Percentiles rank a stretch among this genome's conserved stretches.
Evolutionary conservation across 2,797 vertebrate genomes (phyloP).

Genomic region (Zenarchopterus dispar): DNA sequence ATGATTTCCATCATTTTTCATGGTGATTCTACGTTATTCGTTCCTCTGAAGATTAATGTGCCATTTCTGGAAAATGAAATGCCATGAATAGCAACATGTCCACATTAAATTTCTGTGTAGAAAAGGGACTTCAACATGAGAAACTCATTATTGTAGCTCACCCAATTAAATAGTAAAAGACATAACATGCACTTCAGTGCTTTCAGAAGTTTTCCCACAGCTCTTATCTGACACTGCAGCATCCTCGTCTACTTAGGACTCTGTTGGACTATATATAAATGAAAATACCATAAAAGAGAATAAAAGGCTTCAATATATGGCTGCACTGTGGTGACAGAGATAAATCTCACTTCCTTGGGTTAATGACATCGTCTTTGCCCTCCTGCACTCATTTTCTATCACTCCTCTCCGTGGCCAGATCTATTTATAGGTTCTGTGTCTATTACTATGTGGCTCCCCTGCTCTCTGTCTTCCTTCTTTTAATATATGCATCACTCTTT

Average conservation of each 20-base stretch:
- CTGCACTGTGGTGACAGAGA: conserved; percentile 57
- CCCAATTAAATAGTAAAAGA: conserved; percentile 13
- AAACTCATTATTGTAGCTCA: conserved; percentile 31
- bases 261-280: conserved; percentile 11
- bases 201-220: conserved; percentile 7
- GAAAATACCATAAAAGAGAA: conserved; percentile 28
- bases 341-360: conserved; percentile 52
- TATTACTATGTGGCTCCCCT: conserved; percentile 42
- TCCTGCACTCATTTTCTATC: conserved; percentile 56
- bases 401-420: conserved; percentile 38
- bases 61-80: conserved; percentile 44
- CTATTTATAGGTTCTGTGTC: conserved; percentile 69
- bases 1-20: conserved; percentile 64
- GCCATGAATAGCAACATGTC: conserved; percentile 42
- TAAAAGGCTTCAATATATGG: conserved; percentile 32
- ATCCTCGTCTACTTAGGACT: not conserved
- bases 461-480: conserved; percentile 35
- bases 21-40: conserved; percentile 43
- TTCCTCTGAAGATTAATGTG: conserved; percentile 57
- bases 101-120: conserved; percentile 7
- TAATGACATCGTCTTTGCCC: conserved; percentile 67
- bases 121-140: conserved; percentile 1
- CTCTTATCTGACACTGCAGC: not conserved
- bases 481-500: conserved; percentile 37
- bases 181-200: conserved; percentile 9